Evolutionary conservation across 2,113 vertebrate species (phyloP).

Genomic region (Verasper variegatus): DNA sequence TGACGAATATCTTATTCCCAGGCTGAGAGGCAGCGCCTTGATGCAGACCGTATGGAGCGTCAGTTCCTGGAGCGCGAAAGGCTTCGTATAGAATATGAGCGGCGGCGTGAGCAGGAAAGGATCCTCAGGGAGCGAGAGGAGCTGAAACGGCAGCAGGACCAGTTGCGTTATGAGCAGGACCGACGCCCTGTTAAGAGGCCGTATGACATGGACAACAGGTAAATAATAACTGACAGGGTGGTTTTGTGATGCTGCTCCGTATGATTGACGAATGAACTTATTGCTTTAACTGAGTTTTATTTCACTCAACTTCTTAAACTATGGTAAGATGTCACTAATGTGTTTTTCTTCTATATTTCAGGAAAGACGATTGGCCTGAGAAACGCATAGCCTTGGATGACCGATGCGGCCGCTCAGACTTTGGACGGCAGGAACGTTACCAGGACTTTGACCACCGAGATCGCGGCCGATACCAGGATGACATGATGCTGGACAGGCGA

Average conservation of each 20-base stretch:
- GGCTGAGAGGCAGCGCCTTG: constrained; percentile 90
- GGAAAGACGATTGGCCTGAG: constrained; percentile 93
- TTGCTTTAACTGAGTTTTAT: background rate
- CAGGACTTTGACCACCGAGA: constrained; percentile 94
- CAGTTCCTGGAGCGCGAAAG: constrained; percentile 93
- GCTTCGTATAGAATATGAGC: constrained; percentile 91
- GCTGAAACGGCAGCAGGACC: constrained; percentile 93
- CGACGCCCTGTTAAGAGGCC: constrained; percentile 88
- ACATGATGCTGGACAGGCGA: constrained; percentile 85
- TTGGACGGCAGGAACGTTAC: constrained; percentile 88
- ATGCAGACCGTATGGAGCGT: constrained; percentile 91
- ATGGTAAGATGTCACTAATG: too few relatives aligned
- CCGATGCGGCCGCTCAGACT: constrained; percentile 86
- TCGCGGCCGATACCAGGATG: constrained; percentile 89
- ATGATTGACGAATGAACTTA: background rate
- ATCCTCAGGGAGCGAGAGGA: constrained; percentile 95
- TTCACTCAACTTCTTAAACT: background rate
- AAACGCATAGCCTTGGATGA: constrained; percentile 91
- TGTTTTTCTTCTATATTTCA: constrained; percentile 39
- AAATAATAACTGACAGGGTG: constrained; percentile 4
- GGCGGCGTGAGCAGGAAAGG: constrained; percentile 92
- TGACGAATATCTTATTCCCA: background rate
- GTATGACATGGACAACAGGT: constrained; percentile 89
- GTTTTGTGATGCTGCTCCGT: too few relatives aligned
- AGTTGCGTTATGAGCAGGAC: constrained; percentile 93